Base-by-base conservation (phyloP, 1,140 invertebrate genomes). In the Sesamia nonagrioides region DNA sequence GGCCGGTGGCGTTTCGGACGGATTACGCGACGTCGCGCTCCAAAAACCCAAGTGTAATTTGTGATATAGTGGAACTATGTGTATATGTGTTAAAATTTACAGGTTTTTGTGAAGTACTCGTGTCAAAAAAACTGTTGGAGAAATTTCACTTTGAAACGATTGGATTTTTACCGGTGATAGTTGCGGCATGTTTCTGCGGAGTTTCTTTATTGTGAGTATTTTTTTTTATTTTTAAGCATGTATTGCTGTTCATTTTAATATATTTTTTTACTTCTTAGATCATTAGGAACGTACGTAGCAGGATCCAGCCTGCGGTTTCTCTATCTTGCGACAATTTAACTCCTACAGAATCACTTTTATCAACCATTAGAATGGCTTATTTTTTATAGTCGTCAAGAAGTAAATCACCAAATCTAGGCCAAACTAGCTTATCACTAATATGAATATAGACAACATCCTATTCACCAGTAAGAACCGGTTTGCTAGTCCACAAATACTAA, bases 131-230 rank as follows among this genome's bases (percentile, higher is more conserved):
- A 75, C 73, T 63, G 60, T 77, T 63, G 37, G 72, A 50, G 69
- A 75, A 77, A 69, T 79, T 79, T 79, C 78, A 74, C 78, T 75
- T 79, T 79, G 52, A 27, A 27, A 69, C 61, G 50, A 74, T 79
- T 54, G 78, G 66, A 74, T 79, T 79, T 79, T 58, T 69, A 66
- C 17, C 21, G 37, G 61, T 75, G 58, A 50, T 63, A 63, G 37
- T 48, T 61, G 9, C 72, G 56, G 48, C 56, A 75, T 75, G 73
- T 35, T 75, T 48, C 42, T 45, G 37, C 45, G 58, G 58, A 66
- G 61, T 66, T 63, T 75, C 21, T 75, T 61, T 63, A 75, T 50
- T 61, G 73, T 75, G 58, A 75, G 73, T 75, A 75, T n/a, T 50
- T 69, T 75, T 58, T 63, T 7, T 27, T 48, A 1, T 75, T 33